A percentile compares a stretch with the other conserved stretches of the same genome.
These are phyloP conservation scores for Opisthograptis luteolata DNA, from an alignment of 2,888 invertebrate species.

Conservation along the genomic window DNA sequence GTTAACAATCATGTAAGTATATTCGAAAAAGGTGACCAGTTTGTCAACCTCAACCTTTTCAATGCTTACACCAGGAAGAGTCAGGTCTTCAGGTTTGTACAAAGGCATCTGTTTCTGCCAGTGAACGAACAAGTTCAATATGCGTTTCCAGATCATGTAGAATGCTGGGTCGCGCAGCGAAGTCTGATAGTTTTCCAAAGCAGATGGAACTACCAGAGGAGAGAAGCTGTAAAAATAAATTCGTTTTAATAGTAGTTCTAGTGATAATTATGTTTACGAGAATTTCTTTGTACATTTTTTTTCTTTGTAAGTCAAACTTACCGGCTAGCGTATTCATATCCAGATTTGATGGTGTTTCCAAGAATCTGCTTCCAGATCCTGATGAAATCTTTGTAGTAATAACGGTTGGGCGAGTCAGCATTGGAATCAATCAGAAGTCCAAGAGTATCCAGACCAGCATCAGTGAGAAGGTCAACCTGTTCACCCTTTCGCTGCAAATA, in stretches of 20 bases:
- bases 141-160: slow-evolving; percentile 87
- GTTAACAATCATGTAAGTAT: slow-evolving; percentile 85
- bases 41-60: slow-evolving; percentile 86
- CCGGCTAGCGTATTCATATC: slow-evolving; percentile 48
- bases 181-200: slow-evolving; percentile 87
- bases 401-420: slow-evolving; percentile 84
- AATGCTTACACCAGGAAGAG: slow-evolving; percentile 85
- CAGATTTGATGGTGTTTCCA: slow-evolving; percentile 69
- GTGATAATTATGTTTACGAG: not conserved
- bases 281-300: not conserved
- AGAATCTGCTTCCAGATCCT: slow-evolving; percentile 84
- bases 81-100: slow-evolving; percentile 86
- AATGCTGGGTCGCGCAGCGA: slow-evolving; percentile 88
- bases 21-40: slow-evolving; percentile 88
- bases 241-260: not conserved
- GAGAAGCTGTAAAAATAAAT: slow-evolving; percentile 53
- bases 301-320: slow-evolving; percentile 38
- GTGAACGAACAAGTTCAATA: slow-evolving; percentile 81
- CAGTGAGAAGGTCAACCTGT: slow-evolving; percentile 82
- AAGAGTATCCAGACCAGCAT: slow-evolving; percentile 86
- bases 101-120: slow-evolving; percentile 84
- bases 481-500: slow-evolving; percentile 70
- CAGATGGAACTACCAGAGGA: slow-evolving; percentile 83
- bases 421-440: slow-evolving; percentile 87
- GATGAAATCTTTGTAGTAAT: slow-evolving; percentile 85